These are phyloP conservation scores for Bombus huntii DNA, from an alignment of 1,140 invertebrate genomes.

Conservation along the genomic window DNA sequence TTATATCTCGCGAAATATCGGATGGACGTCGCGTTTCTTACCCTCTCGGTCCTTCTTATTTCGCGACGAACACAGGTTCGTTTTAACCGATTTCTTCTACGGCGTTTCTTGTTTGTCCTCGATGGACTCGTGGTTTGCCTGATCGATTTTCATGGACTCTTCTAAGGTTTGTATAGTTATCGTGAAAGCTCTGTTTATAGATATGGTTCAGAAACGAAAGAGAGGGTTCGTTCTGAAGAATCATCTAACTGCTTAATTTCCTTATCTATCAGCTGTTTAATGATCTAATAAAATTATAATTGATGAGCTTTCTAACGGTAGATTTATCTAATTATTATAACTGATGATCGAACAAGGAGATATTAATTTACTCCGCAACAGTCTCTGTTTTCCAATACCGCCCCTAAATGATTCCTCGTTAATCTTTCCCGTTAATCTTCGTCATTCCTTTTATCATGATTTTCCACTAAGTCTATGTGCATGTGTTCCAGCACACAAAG, in stretches of 20 bases:
- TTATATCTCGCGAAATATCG: constrained; percentile 78
- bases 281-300: too few species aligned
- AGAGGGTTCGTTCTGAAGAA: too few species aligned
- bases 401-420: too few species aligned
- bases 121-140: not conserved
- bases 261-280: too few species aligned
- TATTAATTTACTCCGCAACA: too few species aligned
- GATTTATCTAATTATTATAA: too few species aligned
- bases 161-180: not conserved
- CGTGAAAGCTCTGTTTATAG: too few species aligned
- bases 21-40: constrained; percentile 68
- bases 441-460: not conserved
- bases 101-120: constrained; percentile 1
- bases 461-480: not conserved
- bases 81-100: not conserved
- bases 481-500: constrained; percentile 5
- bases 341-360: too few species aligned
- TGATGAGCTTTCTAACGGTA: too few species aligned
- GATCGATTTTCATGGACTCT: constrained; percentile 14
- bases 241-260: too few species aligned
- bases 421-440: not conserved
- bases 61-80: constrained; percentile 44
- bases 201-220: too few species aligned
- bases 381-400: too few species aligned
- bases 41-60: constrained; percentile 54